phyloP scores from a whole-genome alignment of 2,113 vertebrate genomes.

The Microcebus jonahi region DNA sequence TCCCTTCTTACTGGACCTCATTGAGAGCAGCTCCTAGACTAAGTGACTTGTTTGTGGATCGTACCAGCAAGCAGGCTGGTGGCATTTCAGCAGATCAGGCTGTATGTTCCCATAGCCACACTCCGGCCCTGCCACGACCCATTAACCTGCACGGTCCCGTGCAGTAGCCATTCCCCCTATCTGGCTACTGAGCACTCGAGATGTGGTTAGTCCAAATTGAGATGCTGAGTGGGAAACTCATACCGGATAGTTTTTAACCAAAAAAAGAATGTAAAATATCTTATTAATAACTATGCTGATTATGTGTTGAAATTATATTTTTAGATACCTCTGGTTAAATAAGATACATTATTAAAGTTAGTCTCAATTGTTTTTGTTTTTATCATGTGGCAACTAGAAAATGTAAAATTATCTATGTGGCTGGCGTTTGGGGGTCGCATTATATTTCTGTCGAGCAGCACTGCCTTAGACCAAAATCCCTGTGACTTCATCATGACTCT shows the following conservation, averaged over 20 bases:
- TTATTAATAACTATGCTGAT: neutral
- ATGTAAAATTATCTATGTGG: neutral
- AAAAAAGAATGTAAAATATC: neutral
- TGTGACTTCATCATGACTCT: neutral
- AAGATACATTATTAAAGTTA: neutral
- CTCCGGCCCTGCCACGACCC: fast-evolving
- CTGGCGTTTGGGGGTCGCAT: no score
- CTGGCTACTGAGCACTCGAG: neutral
- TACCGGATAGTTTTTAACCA: no score
- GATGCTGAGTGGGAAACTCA: neutral
- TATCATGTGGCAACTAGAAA: neutral
- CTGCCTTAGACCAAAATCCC: neutral
- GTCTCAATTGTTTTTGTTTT: neutral
- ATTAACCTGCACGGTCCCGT: fast-evolving
- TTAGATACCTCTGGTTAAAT: neutral
- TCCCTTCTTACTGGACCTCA: neutral
- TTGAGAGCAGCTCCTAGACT: neutral
- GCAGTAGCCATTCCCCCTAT: fast-evolving
- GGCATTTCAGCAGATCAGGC: neutral
- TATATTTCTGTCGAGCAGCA: neutral
- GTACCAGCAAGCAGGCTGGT: neutral
- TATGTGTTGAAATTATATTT: neutral
- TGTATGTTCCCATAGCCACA: neutral
- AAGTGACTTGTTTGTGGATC: neutral
- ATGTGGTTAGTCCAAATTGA: neutral